phyloP scores from a whole-genome alignment of 2,113 vertebrate species.

The Fulmarus glacialis region DNA sequence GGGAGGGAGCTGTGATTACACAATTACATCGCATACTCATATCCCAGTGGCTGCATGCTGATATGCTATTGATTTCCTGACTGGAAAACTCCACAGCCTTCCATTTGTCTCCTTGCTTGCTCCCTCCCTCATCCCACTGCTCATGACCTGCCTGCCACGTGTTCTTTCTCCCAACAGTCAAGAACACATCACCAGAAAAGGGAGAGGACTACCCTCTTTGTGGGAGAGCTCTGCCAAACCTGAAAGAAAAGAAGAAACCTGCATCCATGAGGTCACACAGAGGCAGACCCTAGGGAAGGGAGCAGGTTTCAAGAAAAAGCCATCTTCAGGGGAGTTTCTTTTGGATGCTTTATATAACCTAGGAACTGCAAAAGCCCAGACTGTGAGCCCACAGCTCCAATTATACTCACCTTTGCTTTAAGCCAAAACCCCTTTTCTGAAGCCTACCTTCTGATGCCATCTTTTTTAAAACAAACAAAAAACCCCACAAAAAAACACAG shows the following conservation, averaged over 20 bases:
- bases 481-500: not conserved
- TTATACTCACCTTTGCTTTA: not conserved
- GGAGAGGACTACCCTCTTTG: not conserved
- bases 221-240: not conserved
- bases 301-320: not conserved
- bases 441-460: not conserved
- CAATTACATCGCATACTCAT: slow-evolving; percentile 3
- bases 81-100: slow-evolving; percentile 7
- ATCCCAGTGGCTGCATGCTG: not conserved
- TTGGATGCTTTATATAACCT: not conserved
- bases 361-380: not conserved
- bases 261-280: not conserved
- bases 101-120: not conserved
- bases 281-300: not conserved
- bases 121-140: not conserved
- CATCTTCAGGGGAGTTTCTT: not conserved
- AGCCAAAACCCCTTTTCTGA: not conserved
- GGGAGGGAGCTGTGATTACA: slow-evolving; percentile 23
- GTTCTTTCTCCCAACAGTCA: not conserved
- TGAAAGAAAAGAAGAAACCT: not conserved
- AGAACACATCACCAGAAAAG: not conserved
- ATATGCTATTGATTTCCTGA: slow-evolving; percentile 36
- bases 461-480: not conserved
- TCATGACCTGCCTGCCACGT: not conserved
- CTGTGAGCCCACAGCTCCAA: not conserved